Evolutionary conservation across 2,113 vertebrate species (phyloP).

Genomic region (Sturnus vulgaris): DNA sequence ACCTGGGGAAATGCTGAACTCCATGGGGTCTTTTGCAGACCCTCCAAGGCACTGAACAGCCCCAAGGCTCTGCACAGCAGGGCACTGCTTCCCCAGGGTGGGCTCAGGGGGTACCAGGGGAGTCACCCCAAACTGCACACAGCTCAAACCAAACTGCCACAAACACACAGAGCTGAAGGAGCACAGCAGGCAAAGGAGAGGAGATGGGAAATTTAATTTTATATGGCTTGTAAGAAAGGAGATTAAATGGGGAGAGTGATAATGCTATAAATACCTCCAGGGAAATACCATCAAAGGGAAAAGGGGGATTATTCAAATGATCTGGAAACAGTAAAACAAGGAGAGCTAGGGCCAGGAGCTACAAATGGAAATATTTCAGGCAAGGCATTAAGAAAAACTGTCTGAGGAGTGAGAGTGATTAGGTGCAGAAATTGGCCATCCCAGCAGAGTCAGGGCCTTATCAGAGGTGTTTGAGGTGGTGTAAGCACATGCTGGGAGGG

Average conservation of each 20-base stretch:
- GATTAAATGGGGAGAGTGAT: conserved; percentile 46
- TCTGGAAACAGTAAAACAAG: conserved; percentile 49
- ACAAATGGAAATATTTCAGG: conserved; percentile 40
- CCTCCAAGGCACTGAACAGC: not conserved
- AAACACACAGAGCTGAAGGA: not conserved
- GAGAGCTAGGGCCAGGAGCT: conserved; percentile 20
- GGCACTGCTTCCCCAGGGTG: not conserved
- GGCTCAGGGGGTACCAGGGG: not conserved
- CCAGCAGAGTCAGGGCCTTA: not conserved
- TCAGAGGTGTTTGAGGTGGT: not conserved
- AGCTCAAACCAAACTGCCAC: not conserved
- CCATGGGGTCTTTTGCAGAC: not conserved
- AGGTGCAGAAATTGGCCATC: not conserved
- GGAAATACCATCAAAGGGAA: conserved; percentile 63
- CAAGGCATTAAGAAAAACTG: conserved; percentile 16
- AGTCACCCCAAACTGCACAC: not conserved
- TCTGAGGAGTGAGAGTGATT: conserved; percentile 17
- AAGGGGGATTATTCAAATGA: conserved; percentile 61
- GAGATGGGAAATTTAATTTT: not conserved
- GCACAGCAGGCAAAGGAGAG: not conserved
- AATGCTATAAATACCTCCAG: conserved; percentile 49
- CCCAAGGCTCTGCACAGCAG: not conserved
- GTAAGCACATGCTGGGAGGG: not conserved
- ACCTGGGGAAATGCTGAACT: not conserved
- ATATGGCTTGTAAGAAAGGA: not conserved